Evolutionary conservation across 2,888 invertebrate species (phyloP).

Genomic region (Spodoptera littoralis): DNA sequence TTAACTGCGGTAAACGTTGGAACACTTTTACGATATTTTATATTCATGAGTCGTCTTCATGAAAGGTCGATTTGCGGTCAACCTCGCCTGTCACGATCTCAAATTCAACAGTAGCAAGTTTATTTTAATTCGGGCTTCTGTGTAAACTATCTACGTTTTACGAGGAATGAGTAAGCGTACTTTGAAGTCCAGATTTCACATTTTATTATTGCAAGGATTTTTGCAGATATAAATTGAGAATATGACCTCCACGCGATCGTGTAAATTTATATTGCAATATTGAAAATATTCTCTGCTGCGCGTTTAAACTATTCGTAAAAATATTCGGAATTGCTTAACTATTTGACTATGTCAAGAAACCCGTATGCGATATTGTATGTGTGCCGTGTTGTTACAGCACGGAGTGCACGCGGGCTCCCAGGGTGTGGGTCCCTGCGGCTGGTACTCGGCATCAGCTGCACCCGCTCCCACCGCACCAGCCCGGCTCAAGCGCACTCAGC

Average conservation of each 20-base stretch:
- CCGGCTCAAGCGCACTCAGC: slow-evolving; percentile 82
- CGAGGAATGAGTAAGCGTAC: slow-evolving; percentile 18
- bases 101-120: slow-evolving; percentile 32
- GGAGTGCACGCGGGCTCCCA: slow-evolving; percentile 82
- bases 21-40: slow-evolving; percentile 57
- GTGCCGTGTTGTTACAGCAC: slow-evolving; percentile 71
- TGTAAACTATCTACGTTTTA: slow-evolving; percentile 32
- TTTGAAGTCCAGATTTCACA: slow-evolving; percentile 15
- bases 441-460: slow-evolving; percentile 85
- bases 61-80: slow-evolving; percentile 61
- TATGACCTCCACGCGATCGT: background rate
- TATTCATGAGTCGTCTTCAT: slow-evolving; percentile 58
- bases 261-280: slow-evolving; percentile 12
- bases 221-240: slow-evolving; percentile 1
- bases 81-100: slow-evolving; percentile 53
- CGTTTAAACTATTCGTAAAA: background rate
- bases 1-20: slow-evolving; percentile 53
- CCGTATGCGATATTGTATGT: slow-evolving; percentile 5
- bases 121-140: slow-evolving; percentile 34
- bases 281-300: slow-evolving; percentile 9
- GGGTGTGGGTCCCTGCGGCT: slow-evolving; percentile 85
- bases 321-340: too few species aligned
- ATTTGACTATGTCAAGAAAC: too few species aligned
- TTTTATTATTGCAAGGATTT: slow-evolving; percentile 24
- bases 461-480: slow-evolving; percentile 85